phyloP scores from a whole-genome alignment of 2,888 invertebrate genomes.

The Drosophila peninsularis region DNA sequence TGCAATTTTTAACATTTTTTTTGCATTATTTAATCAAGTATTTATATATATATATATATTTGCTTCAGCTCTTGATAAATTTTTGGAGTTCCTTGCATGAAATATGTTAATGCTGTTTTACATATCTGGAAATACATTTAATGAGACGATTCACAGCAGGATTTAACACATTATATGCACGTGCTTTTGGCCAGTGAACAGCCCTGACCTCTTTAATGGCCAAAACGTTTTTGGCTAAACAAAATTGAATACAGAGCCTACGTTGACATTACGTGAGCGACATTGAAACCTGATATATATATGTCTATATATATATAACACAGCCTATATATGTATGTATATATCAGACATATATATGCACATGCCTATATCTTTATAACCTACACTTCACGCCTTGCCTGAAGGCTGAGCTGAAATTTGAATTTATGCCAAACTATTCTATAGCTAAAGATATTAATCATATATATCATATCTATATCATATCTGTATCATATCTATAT shows the following conservation, averaged over 20 bases:
- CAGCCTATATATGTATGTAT: neutral
- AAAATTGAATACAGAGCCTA: conserved; percentile 13
- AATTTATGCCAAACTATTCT: conserved; percentile 14
- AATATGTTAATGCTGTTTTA: conserved; percentile 43
- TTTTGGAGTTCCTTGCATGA: conserved; percentile 7
- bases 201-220: conserved; percentile 57
- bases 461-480: neutral
- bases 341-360: neutral
- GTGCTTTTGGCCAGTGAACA: conserved; percentile 25
- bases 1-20: conserved; percentile 17
- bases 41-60: neutral
- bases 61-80: neutral
- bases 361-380: neutral
- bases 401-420: conserved; percentile 45
- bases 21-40: conserved; percentile 42
- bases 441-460: conserved; percentile 19
- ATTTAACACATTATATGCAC: conserved; percentile 15
- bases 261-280: conserved; percentile 61
- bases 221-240: conserved; percentile 9
- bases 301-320: neutral
- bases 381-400: conserved; percentile 37
- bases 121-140: conserved; percentile 13
- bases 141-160: conserved; percentile 20
- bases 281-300: conserved; percentile 59
- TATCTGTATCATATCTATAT: too few species aligned